Evolutionary conservation across 2,888 invertebrate species (phyloP).

Genomic region (Acholoe squamosa): DNA sequence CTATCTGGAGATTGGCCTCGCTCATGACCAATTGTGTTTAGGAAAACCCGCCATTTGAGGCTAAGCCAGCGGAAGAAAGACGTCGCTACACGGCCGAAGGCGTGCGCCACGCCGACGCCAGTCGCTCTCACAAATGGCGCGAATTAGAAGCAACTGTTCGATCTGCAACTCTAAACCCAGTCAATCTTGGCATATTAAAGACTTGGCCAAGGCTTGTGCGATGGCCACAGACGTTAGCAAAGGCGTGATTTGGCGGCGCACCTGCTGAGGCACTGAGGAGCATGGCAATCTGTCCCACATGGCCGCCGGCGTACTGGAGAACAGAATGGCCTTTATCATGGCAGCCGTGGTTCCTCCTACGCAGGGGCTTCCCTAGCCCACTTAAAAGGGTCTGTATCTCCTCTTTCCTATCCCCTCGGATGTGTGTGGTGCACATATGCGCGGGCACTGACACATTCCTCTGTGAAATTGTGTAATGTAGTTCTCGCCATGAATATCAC

Average conservation of each 20-base stretch:
- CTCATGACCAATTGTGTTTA: slow-evolving; percentile 57
- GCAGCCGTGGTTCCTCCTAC: not conserved
- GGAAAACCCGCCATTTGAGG: slow-evolving; percentile 38
- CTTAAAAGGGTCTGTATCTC: too few species aligned
- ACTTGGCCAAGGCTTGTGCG: slow-evolving; percentile 36
- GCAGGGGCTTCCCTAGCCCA: too few species aligned
- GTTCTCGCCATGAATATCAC: too few species aligned
- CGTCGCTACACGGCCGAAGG: not conserved
- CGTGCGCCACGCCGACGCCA: not conserved
- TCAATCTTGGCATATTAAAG: slow-evolving; percentile 31
- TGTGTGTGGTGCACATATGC: too few species aligned
- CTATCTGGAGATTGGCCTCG: slow-evolving; percentile 49
- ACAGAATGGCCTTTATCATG: too few species aligned
- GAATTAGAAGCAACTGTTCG: slow-evolving; percentile 22
- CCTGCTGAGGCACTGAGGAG: not conserved
- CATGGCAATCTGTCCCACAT: not conserved
- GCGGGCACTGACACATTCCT: too few species aligned
- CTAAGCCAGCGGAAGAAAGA: slow-evolving; percentile 24
- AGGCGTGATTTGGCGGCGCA: slow-evolving; percentile 33
- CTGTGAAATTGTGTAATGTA: too few species aligned
- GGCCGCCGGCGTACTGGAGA: too few species aligned
- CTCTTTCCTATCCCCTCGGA: too few species aligned
- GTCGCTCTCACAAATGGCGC: not conserved
- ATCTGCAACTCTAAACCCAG: not conserved
- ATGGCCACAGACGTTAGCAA: not conserved